phyloP scores from a whole-genome alignment of 2,888 invertebrate species.

The Nymphalis polychloros region DNA sequence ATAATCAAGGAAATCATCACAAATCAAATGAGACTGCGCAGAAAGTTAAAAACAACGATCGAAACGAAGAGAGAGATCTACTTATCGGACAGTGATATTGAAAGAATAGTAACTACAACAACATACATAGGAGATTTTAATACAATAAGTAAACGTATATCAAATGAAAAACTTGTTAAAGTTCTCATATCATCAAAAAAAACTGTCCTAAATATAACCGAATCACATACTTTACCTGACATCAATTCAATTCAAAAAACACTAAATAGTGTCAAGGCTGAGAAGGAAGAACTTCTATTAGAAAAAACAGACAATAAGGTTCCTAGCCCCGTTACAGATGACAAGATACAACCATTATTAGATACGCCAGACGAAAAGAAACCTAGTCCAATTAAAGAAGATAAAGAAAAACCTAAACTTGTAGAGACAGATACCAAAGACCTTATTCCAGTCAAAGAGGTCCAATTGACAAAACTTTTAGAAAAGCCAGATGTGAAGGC shows the following conservation, averaged over 20 bases:
- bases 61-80: conserved; percentile 22
- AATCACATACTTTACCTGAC: conserved; percentile 11
- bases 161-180: conserved; percentile 35
- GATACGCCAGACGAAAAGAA: conserved; percentile 28
- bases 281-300: background rate
- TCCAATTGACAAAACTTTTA: too few relatives aligned
- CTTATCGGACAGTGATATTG: conserved; percentile 13
- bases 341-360: conserved; percentile 1
- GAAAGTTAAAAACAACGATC: conserved; percentile 26
- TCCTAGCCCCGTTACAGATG: background rate
- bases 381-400: conserved; percentile 22
- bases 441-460: too few relatives aligned
- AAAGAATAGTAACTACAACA: conserved; percentile 23
- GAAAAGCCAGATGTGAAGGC: conserved; percentile 20
- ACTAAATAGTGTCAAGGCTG: conserved; percentile 4
- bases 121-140: conserved; percentile 35
- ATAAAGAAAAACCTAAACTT: conserved; percentile 29
- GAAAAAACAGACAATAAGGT: background rate
- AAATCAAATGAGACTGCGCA: conserved; percentile 23
- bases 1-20: conserved; percentile 33
- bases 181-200: conserved; percentile 33
- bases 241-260: conserved; percentile 23
- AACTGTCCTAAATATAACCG: conserved; percentile 12
- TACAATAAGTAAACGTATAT: conserved; percentile 22
- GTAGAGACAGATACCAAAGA: conserved; percentile 18